A percentile compares a stretch with the other conserved stretches of the same genome.
These are phyloP conservation scores for Pristionchus fissidentatus DNA, from an alignment of 2,888 invertebrate species.

Conservation along the genomic window DNA sequence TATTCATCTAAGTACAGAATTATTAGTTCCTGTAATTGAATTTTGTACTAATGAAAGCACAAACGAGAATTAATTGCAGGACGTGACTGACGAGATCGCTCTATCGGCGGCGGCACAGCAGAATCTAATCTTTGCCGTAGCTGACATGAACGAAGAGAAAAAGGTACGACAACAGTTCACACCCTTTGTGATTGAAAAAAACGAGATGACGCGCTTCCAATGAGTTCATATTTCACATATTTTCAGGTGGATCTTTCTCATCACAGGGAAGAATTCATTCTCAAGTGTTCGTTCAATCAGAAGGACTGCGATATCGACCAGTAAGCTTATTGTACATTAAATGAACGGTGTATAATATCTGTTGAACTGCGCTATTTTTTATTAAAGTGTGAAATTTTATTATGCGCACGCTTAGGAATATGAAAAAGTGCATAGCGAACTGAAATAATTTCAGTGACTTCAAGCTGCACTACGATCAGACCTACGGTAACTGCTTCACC, in stretches of 20 bases:
- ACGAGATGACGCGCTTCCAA: neutral
- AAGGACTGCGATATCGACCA: conserved; percentile 72
- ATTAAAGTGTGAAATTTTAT: neutral
- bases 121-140: conserved; percentile 75
- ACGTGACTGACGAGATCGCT: conserved; percentile 74
- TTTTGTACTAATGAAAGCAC: neutral
- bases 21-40: neutral
- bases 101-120: conserved; percentile 72
- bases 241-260: conserved; percentile 64
- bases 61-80: conserved; percentile 55
- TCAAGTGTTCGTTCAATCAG: conserved; percentile 75
- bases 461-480: conserved; percentile 72
- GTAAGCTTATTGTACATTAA: conserved; percentile 58
- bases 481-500: conserved; percentile 74
- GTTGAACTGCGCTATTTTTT: neutral
- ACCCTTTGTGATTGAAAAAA: neutral
- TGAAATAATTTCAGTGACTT: conserved; percentile 70
- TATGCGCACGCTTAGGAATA: neutral
- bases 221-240: neutral
- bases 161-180: conserved; percentile 51
- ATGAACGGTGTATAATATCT: neutral
- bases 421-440: neutral
- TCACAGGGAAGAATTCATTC: conserved; percentile 70
- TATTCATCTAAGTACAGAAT: no score
- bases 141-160: conserved; percentile 64